These are phyloP conservation scores for Lepilemur septentrionalis DNA, from an alignment of 2,797 vertebrate species.

Conservation along the genomic window DNA sequence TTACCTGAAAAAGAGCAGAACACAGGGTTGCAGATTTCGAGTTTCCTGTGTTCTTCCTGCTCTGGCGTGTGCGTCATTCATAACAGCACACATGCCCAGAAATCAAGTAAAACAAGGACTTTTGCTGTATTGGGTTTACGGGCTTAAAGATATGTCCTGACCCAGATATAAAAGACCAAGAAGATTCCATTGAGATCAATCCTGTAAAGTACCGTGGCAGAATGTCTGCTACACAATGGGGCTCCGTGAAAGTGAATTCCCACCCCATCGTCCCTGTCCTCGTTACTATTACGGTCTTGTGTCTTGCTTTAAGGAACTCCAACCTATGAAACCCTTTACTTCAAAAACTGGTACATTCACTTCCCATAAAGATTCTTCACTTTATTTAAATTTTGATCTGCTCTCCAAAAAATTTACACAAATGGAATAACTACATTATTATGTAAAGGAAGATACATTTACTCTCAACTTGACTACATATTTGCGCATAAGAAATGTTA, in stretches of 20 bases:
- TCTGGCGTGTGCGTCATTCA: not conserved
- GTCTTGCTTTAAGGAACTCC: slow-evolving; percentile 4
- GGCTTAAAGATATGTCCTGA: not conserved
- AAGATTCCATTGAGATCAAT: not conserved
- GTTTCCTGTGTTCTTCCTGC: not conserved
- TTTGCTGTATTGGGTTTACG: accelerated
- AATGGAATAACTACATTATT: not conserved
- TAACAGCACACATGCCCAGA: not conserved
- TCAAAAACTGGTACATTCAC: not conserved
- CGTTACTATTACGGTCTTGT: not conserved
- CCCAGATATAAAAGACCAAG: not conserved
- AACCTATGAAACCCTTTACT: not conserved
- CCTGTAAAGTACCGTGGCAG: no score
- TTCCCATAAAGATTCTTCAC: not conserved
- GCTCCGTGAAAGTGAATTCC: accelerated
- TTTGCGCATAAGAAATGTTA: slow-evolving; percentile 29
- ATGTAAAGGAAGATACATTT: not conserved
- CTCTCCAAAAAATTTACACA: not conserved
- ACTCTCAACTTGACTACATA: not conserved
- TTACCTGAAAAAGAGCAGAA: not conserved
- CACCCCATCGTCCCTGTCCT: accelerated
- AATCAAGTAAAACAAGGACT: not conserved
- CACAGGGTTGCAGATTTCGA: not conserved
- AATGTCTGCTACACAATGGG: not conserved
- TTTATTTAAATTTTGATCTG: not conserved